Percentiles rank a stretch among this genome's conserved stretches.
Conservation (phyloP, 2,113 vertebrate genomes). For the Albula glossodonta region DNA sequence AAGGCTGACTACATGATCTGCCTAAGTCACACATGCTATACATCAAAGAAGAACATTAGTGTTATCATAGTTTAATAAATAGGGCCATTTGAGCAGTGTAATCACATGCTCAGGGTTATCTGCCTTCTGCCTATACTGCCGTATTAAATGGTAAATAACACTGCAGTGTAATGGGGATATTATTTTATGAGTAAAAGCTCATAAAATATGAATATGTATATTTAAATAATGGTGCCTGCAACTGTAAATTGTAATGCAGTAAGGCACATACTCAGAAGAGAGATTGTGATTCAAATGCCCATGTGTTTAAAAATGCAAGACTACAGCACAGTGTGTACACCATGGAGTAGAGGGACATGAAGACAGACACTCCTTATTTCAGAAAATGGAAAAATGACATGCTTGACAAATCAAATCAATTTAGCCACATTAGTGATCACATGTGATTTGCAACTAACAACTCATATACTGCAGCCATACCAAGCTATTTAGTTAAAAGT, state of each 20-base stretch:
- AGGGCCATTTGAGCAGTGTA: constrained; percentile 70
- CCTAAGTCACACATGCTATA: constrained; percentile 77
- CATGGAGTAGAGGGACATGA: not conserved
- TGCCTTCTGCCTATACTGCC: constrained; percentile 70
- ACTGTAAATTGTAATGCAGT: constrained; percentile 5
- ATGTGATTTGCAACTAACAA: not conserved
- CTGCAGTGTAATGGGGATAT: constrained; percentile 75
- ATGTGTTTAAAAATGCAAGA: constrained; percentile 24
- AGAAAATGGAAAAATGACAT: not conserved
- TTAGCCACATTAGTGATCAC: not conserved
- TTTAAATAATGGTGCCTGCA: constrained; percentile 19
- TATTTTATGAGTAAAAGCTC: constrained; percentile 72
- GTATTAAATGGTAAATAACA: constrained; percentile 78
- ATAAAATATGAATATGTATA: constrained; percentile 27
- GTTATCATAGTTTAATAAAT: constrained; percentile 81
- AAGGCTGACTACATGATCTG: constrained; percentile 82
- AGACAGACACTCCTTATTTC: not conserved
- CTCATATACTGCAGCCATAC: not conserved
- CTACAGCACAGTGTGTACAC: not conserved
- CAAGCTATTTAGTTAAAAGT: not conserved
- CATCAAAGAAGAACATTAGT: constrained; percentile 78
- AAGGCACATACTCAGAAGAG: not conserved
- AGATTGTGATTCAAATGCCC: not conserved
- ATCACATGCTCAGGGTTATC: constrained; percentile 73
- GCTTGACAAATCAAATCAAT: not conserved